Evolutionary conservation across 2,113 vertebrate species (phyloP).

Genomic region (Amblyornis subalaris): DNA sequence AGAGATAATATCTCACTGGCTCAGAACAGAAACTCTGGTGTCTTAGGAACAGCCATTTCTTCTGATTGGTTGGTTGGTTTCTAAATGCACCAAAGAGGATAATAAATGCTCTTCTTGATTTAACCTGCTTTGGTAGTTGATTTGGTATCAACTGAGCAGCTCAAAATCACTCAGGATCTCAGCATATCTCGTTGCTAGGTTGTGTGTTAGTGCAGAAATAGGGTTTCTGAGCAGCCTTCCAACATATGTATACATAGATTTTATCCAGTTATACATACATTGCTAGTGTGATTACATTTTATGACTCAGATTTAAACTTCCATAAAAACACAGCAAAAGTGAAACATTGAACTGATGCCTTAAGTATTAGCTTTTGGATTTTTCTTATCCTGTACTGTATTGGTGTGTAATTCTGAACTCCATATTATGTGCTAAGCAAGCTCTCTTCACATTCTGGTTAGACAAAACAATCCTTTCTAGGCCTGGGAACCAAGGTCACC

Average conservation of each 20-base stretch:
- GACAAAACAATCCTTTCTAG: too few relatives aligned
- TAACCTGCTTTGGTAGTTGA: neutral
- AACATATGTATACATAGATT: neutral
- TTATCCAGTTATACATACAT: neutral
- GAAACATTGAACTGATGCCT: neutral
- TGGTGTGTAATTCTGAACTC: too few relatives aligned
- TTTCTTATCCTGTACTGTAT: too few relatives aligned
- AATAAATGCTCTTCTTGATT: neutral
- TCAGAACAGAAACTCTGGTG: neutral
- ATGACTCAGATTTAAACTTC: neutral
- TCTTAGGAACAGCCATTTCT: neutral
- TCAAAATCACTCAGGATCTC: neutral
- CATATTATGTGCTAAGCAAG: too few relatives aligned
- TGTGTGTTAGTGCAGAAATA: neutral
- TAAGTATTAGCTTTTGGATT: too few relatives aligned
- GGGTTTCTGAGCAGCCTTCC: neutral
- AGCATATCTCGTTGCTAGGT: neutral
- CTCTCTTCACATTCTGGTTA: too few relatives aligned
- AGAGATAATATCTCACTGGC: neutral
- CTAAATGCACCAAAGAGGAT: neutral
- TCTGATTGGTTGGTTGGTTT: neutral
- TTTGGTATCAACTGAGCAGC: neutral
- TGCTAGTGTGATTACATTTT: neutral
- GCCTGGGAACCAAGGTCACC: too few relatives aligned
- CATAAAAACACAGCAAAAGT: neutral